phyloP scores from a whole-genome alignment of 2,797 vertebrate genomes.

The Ispidina picta region DNA sequence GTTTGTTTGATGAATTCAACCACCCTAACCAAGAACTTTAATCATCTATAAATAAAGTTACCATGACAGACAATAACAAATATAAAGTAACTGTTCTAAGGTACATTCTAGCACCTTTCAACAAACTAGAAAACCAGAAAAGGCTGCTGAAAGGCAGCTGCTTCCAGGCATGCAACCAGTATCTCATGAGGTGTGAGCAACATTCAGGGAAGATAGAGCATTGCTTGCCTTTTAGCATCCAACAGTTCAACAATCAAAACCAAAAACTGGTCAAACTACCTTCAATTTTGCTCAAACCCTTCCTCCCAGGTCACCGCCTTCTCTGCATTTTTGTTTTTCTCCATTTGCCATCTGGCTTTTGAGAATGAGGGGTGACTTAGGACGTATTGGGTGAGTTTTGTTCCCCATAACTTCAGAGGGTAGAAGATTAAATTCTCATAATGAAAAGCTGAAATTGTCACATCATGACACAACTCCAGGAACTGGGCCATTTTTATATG shows the following conservation, averaged over 20 bases:
- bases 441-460: background rate
- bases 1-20: background rate
- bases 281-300: background rate
- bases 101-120: background rate
- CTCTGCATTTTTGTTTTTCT: background rate
- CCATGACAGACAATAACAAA: constrained; percentile 15
- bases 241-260: background rate
- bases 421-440: background rate
- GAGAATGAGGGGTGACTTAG: background rate
- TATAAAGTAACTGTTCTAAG: background rate
- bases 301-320: background rate
- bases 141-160: background rate
- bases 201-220: background rate
- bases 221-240: background rate
- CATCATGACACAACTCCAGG: background rate
- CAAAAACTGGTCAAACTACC: background rate
- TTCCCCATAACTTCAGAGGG: background rate
- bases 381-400: background rate
- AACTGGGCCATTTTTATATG: background rate
- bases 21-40: constrained; percentile 9
- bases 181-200: background rate
- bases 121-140: background rate
- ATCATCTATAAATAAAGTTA: constrained; percentile 29
- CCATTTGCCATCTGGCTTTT: background rate
- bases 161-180: background rate